Base-by-base conservation (phyloP, 1,140 invertebrate genomes). In the Ips typographus region DNA sequence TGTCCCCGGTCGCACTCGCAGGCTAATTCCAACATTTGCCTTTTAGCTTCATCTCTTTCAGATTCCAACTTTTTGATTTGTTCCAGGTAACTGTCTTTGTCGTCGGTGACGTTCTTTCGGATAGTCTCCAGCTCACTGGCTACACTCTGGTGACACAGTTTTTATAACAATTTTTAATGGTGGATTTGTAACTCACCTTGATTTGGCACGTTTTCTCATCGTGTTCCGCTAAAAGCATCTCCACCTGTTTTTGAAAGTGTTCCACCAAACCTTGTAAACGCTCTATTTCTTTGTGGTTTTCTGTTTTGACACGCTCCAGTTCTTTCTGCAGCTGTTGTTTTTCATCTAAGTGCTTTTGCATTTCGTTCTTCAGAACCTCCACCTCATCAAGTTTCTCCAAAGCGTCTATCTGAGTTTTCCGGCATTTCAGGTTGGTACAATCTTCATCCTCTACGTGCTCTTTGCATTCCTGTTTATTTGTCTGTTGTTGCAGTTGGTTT, bases 191-290 rank as follows among this genome's bases (percentile, higher is more conserved):
- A 22, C 22, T 22, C 47, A 57, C 64, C 43, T 65, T 22, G 41
- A 70, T 64, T 56, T 70, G 42, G 4, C 37, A 5, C 2, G 68
- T 70, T 58, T 70, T 70, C 38, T 63, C 53, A 41, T 70, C 68
- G 43, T 70, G 68, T 52, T 70, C 68, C 41, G 53, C 51, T n/a
- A 72, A 22, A 3, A 68, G 44, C 3, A 68, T 37, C 2, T 59
- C 70, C 3, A 71, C 63, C 60, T 71, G 65, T 39, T 67, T 62
- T 53, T 66, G 62, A 38, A 51, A 58, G 0, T 71, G 41, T 0
- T 53, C 44, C 49, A 62, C 40, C 39, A 62, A 2, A 5, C 40
- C 40, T 41, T 71, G 65, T 22, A 66, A 49, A 22, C 43, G 4
- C 37, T 39, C 51, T 44, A 43, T 58, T 63, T 65, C 55, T 41